Conservation (phyloP, 2,888 invertebrate genomes). For the Melitaea athalia region DNA sequence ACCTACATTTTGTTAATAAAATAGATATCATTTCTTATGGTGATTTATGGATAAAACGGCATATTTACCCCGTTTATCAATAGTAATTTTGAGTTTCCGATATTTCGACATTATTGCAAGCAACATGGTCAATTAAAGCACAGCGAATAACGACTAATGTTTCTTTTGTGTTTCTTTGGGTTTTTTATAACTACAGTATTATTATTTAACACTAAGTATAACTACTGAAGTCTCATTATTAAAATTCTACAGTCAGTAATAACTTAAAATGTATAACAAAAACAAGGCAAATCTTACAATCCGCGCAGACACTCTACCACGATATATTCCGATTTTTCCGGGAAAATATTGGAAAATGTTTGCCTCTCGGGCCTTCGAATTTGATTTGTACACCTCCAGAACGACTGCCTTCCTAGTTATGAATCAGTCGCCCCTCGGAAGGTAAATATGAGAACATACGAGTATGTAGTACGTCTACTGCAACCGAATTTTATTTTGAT, state of each 20-base stretch:
- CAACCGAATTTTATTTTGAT: constrained; percentile 1
- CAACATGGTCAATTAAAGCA: too few relatives aligned
- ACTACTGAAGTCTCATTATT: too few relatives aligned
- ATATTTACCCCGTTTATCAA: too few relatives aligned
- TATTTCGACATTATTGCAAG: too few relatives aligned
- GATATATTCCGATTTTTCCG: constrained; percentile 47
- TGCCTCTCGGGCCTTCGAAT: constrained; percentile 61
- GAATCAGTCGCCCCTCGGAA: constrained; percentile 25
- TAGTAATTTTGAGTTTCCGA: too few relatives aligned
- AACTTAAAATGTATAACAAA: not conserved
- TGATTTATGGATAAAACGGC: too few relatives aligned
- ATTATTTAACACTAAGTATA: too few relatives aligned
- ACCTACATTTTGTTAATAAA: not conserved
- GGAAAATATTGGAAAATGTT: constrained; percentile 65
- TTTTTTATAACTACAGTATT: too few relatives aligned
- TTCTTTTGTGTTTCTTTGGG: too few relatives aligned
- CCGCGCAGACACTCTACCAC: constrained; percentile 3
- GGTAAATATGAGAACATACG: constrained; percentile 17
- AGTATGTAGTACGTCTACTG: not conserved
- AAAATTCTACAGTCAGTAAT: too few relatives aligned
- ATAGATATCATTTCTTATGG: too few relatives aligned
- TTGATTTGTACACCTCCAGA: constrained; percentile 58
- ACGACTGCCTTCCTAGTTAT: constrained; percentile 28
- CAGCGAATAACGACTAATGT: too few relatives aligned
- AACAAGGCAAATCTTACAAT: constrained; percentile 8